Percentiles rank a stretch among this genome's conserved stretches.
phyloP scores from a whole-genome alignment of 1,140 invertebrate genomes.

The Agraylea sexmaculata region DNA sequence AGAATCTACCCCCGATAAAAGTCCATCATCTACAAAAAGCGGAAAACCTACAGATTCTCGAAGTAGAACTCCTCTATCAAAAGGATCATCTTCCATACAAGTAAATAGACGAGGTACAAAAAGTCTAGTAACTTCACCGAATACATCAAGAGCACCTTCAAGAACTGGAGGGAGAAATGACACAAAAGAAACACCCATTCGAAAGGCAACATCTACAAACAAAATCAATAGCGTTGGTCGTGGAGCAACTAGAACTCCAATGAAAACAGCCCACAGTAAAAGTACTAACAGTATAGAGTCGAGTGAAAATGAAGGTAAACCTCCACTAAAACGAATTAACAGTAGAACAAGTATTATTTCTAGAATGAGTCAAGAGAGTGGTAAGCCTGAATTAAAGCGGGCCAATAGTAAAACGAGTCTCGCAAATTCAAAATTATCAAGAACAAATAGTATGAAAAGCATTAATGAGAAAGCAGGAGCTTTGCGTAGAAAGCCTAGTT shows the following conservation, averaged over 20 bases:
- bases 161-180: constrained; percentile 27
- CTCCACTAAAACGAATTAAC: constrained; percentile 24
- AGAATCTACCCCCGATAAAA: constrained; percentile 37
- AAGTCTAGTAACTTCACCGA: constrained; percentile 18
- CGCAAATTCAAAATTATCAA: constrained; percentile 30
- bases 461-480: constrained; percentile 29
- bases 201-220: too few relatives aligned
- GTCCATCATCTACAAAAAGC: constrained; percentile 26
- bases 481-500: constrained; percentile 30
- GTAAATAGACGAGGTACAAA: too few relatives aligned
- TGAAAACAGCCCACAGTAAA: constrained; percentile 10
- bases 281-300: constrained; percentile 1
- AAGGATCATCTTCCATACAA: constrained; percentile 20
- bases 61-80: constrained; percentile 27
- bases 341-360: constrained; percentile 27
- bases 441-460: constrained; percentile 34
- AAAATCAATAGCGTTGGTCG: neutral
- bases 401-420: constrained; percentile 19
- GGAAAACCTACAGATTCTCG: constrained; percentile 26
- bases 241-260: constrained; percentile 16
- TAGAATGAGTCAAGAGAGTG: constrained; percentile 24
- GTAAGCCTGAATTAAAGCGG: constrained; percentile 31
- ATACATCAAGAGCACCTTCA: constrained; percentile 18
- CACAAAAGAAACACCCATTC: too few relatives aligned
- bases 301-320: constrained; percentile 15